Evolutionary conservation across 2,888 invertebrate genomes (phyloP).

Genomic region (Eurytoma adleriae): DNA sequence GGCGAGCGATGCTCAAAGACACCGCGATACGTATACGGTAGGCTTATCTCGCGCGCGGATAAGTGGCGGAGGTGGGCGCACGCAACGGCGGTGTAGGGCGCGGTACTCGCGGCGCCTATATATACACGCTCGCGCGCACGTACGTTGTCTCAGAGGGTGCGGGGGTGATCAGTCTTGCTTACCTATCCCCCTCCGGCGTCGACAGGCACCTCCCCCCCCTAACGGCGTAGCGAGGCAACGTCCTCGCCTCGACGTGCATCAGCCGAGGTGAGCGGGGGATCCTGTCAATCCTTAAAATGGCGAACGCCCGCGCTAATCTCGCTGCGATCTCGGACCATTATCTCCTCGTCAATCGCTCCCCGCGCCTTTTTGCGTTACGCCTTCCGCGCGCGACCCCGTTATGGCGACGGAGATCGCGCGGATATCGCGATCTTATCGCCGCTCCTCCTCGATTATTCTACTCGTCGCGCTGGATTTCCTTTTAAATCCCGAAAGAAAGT

Average conservation of each 20-base stretch:
- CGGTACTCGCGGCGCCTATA: constrained; percentile 59
- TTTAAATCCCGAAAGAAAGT: too few relatives aligned
- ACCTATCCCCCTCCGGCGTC: constrained; percentile 62
- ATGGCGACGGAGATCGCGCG: too few relatives aligned
- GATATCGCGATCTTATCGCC: too few relatives aligned
- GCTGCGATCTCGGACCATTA: constrained; percentile 56
- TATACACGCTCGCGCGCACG: constrained; percentile 33
- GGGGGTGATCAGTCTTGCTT: constrained; percentile 72
- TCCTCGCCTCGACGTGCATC: neutral
- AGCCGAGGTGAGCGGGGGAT: constrained; percentile 2
- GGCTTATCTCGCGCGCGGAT: constrained; percentile 59
- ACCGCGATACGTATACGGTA: neutral
- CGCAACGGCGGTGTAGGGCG: constrained; percentile 59
- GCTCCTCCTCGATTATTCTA: too few relatives aligned
- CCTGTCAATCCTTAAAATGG: constrained; percentile 59
- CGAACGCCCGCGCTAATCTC: constrained; percentile 62
- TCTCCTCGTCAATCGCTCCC: constrained; percentile 47
- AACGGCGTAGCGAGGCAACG: constrained; percentile 31
- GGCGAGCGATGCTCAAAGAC: neutral
- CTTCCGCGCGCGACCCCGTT: too few relatives aligned
- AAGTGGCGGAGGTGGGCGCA: constrained; percentile 56
- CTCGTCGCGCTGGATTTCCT: too few relatives aligned
- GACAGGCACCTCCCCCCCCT: constrained; percentile 65
- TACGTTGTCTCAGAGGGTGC: constrained; percentile 61
- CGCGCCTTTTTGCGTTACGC: neutral